These are phyloP conservation scores for Tachysurus vachellii DNA, from an alignment of 2,113 vertebrate genomes.

Conservation along the genomic window DNA sequence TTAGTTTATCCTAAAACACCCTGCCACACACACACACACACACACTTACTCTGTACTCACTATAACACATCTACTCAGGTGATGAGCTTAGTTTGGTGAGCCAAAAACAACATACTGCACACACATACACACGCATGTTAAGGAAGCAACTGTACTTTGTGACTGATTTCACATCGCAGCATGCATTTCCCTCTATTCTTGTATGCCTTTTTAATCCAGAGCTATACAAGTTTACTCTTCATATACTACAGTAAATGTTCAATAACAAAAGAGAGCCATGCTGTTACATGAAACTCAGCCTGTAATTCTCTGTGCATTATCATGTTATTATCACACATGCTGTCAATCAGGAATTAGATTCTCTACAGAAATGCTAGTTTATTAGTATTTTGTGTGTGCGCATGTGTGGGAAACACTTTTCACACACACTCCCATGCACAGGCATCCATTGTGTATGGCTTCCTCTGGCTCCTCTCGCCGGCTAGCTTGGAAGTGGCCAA, in stretches of 20 bases:
- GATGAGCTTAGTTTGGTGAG: conserved; percentile 24
- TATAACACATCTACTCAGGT: conserved; percentile 5
- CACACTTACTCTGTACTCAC: background rate
- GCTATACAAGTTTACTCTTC: conserved; percentile 29
- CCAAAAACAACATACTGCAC: conserved; percentile 28
- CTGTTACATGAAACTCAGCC: background rate
- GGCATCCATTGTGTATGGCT: conserved; percentile 55
- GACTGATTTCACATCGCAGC: conserved; percentile 50
- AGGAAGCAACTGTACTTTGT: conserved; percentile 47
- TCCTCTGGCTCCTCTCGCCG: conserved; percentile 52
- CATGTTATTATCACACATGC: background rate
- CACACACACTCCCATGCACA: conserved; percentile 54
- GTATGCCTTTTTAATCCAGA: conserved; percentile 44
- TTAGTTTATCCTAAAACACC: conserved; percentile 36
- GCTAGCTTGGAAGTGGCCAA: conserved; percentile 49
- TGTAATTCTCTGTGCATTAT: background rate
- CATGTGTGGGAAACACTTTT: conserved; percentile 55
- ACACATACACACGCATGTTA: conserved; percentile 45
- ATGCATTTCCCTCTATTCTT: conserved; percentile 56
- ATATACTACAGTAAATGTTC: conserved; percentile 44
- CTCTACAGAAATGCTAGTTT: background rate
- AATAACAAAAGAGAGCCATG: background rate
- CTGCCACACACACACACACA: conserved; percentile 3
- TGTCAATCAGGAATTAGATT: conserved; percentile 11
- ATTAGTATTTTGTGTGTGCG: conserved; percentile 35